Conservation (phyloP, 2,113 vertebrate genomes). For the Thalassarche chlororhynchos region DNA sequence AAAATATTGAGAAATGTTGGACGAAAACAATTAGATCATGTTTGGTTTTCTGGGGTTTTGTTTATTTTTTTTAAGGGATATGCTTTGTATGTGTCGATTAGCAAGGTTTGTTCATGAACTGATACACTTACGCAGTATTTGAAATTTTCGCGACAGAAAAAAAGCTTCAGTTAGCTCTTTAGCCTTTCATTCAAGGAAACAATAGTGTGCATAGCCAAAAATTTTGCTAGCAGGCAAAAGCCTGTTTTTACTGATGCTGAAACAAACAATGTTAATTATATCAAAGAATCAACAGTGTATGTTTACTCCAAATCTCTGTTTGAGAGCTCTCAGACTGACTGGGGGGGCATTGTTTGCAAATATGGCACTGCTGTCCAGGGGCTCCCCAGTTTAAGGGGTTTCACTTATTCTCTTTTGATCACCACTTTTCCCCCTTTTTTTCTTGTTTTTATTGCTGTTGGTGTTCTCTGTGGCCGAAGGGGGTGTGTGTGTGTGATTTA, state of each 20-base stretch:
- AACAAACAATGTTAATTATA: background rate
- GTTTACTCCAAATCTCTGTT: background rate
- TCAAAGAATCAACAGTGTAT: background rate
- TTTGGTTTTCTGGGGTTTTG: background rate
- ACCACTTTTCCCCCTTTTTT: background rate
- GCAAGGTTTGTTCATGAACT: background rate
- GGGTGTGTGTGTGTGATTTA: background rate
- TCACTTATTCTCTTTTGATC: background rate
- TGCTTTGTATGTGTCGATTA: background rate
- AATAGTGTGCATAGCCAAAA: background rate
- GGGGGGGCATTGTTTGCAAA: background rate
- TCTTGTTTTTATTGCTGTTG: background rate
- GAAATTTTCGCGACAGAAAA: background rate
- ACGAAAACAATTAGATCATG: background rate
- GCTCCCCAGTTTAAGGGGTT: background rate
- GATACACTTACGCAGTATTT: background rate
- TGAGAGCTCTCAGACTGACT: background rate
- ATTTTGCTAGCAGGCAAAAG: background rate
- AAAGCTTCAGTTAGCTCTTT: background rate
- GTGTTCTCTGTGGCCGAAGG: background rate
- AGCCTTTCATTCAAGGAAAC: conserved; percentile 4
- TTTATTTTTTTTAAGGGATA: background rate
- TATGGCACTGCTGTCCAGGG: background rate
- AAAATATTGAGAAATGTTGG: background rate
- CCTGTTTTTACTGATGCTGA: conserved; percentile 12